These are phyloP conservation scores for Ectemnius continuus DNA, from an alignment of 2,888 invertebrate species.

Conservation along the genomic window DNA sequence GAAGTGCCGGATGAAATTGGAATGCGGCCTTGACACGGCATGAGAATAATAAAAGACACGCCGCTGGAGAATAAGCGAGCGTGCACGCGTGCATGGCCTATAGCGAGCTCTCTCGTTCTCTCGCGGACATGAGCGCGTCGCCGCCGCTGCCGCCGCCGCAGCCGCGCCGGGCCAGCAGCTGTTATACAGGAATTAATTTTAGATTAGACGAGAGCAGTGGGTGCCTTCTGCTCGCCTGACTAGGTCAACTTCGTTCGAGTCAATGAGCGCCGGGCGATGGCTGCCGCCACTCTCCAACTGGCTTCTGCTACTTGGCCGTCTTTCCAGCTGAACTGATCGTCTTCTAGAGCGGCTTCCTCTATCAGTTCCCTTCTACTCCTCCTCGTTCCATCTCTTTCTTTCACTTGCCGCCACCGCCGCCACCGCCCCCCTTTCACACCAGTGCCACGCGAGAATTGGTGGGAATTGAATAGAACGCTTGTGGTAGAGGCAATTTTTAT, in stretches of 20 bases:
- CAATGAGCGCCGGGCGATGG: constrained; percentile 57
- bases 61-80: constrained; percentile 4
- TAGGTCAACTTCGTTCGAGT: constrained; percentile 68
- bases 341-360: no score
- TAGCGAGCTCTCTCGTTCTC: no score
- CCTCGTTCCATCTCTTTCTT: no score
- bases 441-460: no score
- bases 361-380: no score
- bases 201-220: constrained; percentile 68
- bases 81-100: not conserved
- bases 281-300: constrained; percentile 36
- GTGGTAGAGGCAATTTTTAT: no score
- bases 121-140: constrained; percentile 40
- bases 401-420: no score
- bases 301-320: constrained; percentile 3
- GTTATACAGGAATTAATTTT: constrained; percentile 75
- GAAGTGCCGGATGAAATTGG: constrained; percentile 39
- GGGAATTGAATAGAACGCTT: no score
- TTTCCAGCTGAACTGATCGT: not conserved
- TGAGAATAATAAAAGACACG: constrained; percentile 43
- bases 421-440: no score
- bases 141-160: no score
- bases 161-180: constrained; percentile 66
- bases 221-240: constrained; percentile 63
- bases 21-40: constrained; percentile 51